Evolutionary conservation across 1,140 invertebrate species (phyloP), one percentile per base, ranked within the genome.

Genomic region (Plodia interpunctella): DNA sequence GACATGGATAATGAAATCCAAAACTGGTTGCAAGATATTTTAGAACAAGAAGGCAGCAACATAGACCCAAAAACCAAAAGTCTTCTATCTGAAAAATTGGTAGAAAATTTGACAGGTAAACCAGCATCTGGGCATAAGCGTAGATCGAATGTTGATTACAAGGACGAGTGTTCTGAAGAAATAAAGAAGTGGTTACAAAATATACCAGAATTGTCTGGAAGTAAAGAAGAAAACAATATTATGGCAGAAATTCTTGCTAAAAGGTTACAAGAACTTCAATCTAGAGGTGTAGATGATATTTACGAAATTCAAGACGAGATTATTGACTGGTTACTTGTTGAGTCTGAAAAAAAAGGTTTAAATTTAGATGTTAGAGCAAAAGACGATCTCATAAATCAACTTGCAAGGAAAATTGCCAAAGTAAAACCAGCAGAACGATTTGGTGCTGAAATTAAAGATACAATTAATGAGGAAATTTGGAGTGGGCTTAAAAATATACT

Each of bases 21-120:
- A 4, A 25, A 67, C 30, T 76, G 72, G 67, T 49, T 80, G 19
- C 53, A 71, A 52, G 54, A 59, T 32, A 50, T 68, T 57, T 15
- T 32, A 32, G 11, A 35, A 9, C 49, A 49, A 5, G 21, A 32
- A 10, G 17, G n/a, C 9, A 9, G 21, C 8, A 2, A 20, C 19
- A 13, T 60, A 18, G 38, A 55, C 19, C 11, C 9, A 19, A 17
- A 49, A 17, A 55, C 19, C 0, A 49, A 28, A 32, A 54, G 38
- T 13, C 15, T 54, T 13, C 20, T 54, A 30, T 3, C 32, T 13
- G 25, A 50, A 50, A 57, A 57, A n/a, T 30, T 57, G 5, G 17
- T 51, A 55, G 15, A 35, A 38, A 19, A 19, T 13, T 2, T 15
- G 17, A 35, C n/a, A 32, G 15, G n/a, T 30, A 5, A 18, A 15